phyloP scores from a whole-genome alignment of 2,797 vertebrate genomes.

The Enteromius paludinosus region DNA sequence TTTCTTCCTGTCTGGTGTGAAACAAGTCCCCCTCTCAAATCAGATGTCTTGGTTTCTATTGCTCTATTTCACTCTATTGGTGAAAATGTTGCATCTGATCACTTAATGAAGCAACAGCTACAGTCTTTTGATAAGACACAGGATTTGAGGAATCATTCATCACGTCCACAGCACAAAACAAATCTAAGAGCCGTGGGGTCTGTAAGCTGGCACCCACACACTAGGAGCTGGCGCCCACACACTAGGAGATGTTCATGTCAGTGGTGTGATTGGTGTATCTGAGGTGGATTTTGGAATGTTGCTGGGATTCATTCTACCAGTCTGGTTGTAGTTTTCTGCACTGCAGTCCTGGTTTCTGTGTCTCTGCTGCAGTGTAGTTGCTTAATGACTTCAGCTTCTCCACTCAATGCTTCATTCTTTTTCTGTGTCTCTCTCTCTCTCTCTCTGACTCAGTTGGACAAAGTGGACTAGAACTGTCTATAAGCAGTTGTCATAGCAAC shows the following conservation, averaged over 20 bases:
- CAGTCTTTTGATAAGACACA: background rate
- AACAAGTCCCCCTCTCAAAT: background rate
- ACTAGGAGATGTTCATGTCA: constrained; percentile 1
- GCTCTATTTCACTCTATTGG: background rate
- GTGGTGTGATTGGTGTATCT: background rate
- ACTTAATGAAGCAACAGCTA: background rate
- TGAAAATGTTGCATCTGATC: constrained; percentile 2
- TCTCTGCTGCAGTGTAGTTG: constrained; percentile 32
- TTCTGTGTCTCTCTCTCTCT: constrained; percentile 27
- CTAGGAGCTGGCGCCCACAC: constrained; percentile 15
- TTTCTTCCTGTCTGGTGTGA: background rate
- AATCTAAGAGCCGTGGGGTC: constrained; percentile 18
- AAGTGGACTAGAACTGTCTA: constrained; percentile 45
- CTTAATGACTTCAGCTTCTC: constrained; percentile 27
- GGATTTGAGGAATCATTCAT: constrained; percentile 14
- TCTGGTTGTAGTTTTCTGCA: constrained; percentile 16
- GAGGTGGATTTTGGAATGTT: background rate
- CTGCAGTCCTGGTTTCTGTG: constrained; percentile 20
- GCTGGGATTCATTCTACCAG: background rate
- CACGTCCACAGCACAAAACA: background rate
- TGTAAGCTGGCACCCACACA: constrained; percentile 20
- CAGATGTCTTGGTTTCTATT: background rate
- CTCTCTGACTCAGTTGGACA: constrained; percentile 36
- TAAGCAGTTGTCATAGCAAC: constrained; percentile 60
- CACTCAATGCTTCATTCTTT: constrained; percentile 17